Percentiles rank a stretch among this genome's conserved stretches.
These are phyloP conservation scores for Musca vetustissima DNA, from an alignment of 1,140 invertebrate species.

Conservation along the genomic window DNA sequence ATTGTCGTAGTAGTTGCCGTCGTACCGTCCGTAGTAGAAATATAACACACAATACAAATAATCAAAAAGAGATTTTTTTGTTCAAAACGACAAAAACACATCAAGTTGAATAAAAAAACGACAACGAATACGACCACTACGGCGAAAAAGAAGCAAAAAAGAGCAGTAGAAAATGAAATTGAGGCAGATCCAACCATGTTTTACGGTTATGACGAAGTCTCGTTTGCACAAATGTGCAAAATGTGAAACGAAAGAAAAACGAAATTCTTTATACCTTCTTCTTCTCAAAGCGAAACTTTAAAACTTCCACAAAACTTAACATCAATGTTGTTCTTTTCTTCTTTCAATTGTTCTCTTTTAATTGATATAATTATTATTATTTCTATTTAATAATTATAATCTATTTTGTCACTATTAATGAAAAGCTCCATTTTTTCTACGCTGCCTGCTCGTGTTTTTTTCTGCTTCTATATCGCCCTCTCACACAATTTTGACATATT, in stretches of 20 bases:
- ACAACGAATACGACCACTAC: no score
- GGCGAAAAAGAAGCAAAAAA: no score
- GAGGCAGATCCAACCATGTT: neutral
- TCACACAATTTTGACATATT: constrained; percentile 12
- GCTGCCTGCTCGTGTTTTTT: constrained; percentile 17
- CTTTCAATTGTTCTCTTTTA: neutral
- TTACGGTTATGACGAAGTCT: constrained; percentile 6
- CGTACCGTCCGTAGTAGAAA: no score
- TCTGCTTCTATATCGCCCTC: constrained; percentile 2
- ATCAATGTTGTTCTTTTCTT: neutral
- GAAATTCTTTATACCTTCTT: no score
- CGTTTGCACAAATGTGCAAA: neutral
- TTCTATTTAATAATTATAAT: no score
- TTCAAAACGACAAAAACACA: no score
- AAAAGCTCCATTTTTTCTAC: constrained; percentile 7
- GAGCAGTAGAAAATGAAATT: neutral
- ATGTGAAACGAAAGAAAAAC: neutral
- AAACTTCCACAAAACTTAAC: no score
- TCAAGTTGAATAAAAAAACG: no score
- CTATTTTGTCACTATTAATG: neutral
- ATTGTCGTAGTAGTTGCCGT: no score
- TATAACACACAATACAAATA: no score
- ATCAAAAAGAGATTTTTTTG: no score
- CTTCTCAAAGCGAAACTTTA: no score
- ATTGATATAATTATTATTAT: neutral